Evolutionary conservation across 2,797 vertebrate species (phyloP), one percentile per base, ranked within the genome.

Genomic region (Sebastiscus albofasciatus): DNA sequence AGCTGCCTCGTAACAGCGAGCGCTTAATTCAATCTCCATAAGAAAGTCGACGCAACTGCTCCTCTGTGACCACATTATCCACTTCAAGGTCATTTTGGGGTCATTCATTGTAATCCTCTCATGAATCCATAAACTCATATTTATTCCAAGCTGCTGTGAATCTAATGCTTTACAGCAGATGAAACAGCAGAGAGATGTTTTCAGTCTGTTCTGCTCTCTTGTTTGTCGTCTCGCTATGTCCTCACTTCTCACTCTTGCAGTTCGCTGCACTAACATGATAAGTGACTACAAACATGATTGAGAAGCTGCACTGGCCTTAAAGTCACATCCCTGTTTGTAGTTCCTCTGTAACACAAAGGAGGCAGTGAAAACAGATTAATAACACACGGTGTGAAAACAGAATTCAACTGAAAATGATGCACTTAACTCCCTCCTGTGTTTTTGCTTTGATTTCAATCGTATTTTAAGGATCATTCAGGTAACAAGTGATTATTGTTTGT

Each of bases 241-340:
- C 65, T 82, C 27, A 16, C 49, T 9, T 70, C 46, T 65, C 75
- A 27, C 1, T 18, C 16, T 52, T 67, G 11, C 24, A 49, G 72
- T 79, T 87, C 61, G 61, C 60, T 60, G 75, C 88, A 54, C 80
- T 61, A 74, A 80, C 75, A 42, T 52, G 77, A 85, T 78, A 79
- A 85, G 54, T 58, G 87, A 76, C 24, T n/a, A 67, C 27, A 77
- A 68, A 72, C 77, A 66, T 70, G 67, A 85, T 73, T 82, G 67
- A 86, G 71, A 80, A n/a, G 59, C 78, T 77, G 69, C 71, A 24
- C 56, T 24, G 5, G 49, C 31, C 34, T 33, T 42, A 54, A 29
- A 67, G 13, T 72, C 27, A 10, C 36, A n/a, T 42, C 31, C 49
- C 49, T 66, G 33, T 70, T 9, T 69, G 66, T 18, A 27, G 29